These are phyloP conservation scores for Lanius ludovicianus DNA, from an alignment of 2,113 vertebrate genomes.

Conservation along the genomic window DNA sequence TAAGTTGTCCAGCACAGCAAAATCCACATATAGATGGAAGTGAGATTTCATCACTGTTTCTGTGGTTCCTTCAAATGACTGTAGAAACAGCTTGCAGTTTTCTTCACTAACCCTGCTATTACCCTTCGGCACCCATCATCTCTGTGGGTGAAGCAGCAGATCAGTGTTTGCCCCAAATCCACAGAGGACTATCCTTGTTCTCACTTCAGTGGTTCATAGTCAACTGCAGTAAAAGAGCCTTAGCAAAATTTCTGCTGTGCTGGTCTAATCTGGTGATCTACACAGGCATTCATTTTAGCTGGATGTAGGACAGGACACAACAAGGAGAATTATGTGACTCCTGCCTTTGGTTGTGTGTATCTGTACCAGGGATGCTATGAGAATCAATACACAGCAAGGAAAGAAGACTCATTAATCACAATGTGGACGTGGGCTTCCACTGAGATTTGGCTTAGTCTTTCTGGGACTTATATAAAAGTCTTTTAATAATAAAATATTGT, in stretches of 20 bases:
- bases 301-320: neutral
- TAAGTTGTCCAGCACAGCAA: neutral
- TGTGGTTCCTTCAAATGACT: neutral
- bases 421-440: fast-evolving
- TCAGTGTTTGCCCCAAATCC: neutral
- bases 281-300: neutral
- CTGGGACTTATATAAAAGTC: neutral
- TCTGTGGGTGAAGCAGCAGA: neutral
- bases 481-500: neutral
- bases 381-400: neutral
- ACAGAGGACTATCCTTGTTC: neutral
- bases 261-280: neutral
- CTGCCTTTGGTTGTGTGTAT: neutral
- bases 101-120: neutral
- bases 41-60: neutral
- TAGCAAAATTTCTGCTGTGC: neutral
- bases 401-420: neutral
- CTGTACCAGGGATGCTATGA: neutral
- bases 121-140: neutral
- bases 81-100: neutral
- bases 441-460: neutral
- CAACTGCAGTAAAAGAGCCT: neutral
- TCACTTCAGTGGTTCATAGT: neutral
- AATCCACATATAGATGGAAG: neutral
- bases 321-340: neutral